Evolutionary conservation across 2,113 vertebrate genomes (phyloP), one percentile per base, ranked within the genome.

Genomic region (Azemiops feae): DNA sequence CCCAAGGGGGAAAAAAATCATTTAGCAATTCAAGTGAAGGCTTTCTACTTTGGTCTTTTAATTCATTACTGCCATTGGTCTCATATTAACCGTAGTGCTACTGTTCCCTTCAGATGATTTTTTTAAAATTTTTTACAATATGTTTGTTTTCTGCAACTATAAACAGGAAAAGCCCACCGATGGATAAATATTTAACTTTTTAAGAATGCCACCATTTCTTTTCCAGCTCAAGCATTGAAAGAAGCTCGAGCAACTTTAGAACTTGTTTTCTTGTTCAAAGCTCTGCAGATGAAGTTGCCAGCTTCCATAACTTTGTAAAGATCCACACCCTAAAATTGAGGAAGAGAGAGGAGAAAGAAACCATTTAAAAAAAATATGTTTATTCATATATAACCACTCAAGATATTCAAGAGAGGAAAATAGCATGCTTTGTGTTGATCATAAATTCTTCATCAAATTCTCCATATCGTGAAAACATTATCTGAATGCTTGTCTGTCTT

Each of bases 271-370:
- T 98, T 98, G 92, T 97, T 96, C 94, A 99, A 97, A 94, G 98
- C 98, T 91, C 96, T 98, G 97, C 99, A 99, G 96, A 99, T 99
- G 96, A 99, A 99, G 94, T 99, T 97, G 39, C 99, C 99, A 85
- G 98, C 98, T 96, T 99, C 98, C 95, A 99, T 98, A 64, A 99
- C 98, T 94, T 98, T 98, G 93, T 96, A 93, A 94, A 99, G 98
- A 95, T 99, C 97, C 95, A 99, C 98, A 94, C 99, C 99, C 99
- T 99, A 95, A 54, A 96, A 96, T 47, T 47, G 50, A 96, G 87
- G 57, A 22, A 86, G 53, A 47, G 14, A 89, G 43, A 74, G 7
- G n/a, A 89, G 39, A 81, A 34, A 92, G 14, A 54, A n/a, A 89
- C 92, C 93, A 91, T 58, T 60, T 89, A 53, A 50, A 50, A 50